These are phyloP conservation scores for Trachelipus rathkii DNA, from an alignment of 1,140 invertebrate species.

Conservation along the genomic window DNA sequence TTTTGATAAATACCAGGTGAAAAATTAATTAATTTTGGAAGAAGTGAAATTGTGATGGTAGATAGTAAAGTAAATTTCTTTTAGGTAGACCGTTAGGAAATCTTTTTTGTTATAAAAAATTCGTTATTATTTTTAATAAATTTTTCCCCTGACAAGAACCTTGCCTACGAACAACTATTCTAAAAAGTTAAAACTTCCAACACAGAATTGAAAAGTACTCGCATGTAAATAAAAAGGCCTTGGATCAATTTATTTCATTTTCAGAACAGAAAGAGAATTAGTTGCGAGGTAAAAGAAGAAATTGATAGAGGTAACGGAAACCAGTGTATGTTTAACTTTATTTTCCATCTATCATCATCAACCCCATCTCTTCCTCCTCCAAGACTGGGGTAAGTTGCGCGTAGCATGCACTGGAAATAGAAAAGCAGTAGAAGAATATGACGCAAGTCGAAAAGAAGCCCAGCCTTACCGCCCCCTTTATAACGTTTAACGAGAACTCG, in stretches of 20 bases:
- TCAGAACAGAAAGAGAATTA: slow-evolving; percentile 92
- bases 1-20: slow-evolving; percentile 82
- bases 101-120: too few species aligned
- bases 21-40: slow-evolving; percentile 48
- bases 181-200: slow-evolving; percentile 97
- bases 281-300: slow-evolving; percentile 93
- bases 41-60: slow-evolving; percentile 67
- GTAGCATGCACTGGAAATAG: too few species aligned
- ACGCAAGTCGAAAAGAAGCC: too few species aligned
- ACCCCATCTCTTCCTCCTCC: too few species aligned
- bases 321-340: not conserved
- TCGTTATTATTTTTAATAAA: too few species aligned
- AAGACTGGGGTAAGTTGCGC: too few species aligned
- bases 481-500: too few species aligned
- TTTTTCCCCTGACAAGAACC: slow-evolving; percentile 24
- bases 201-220: slow-evolving; percentile 97
- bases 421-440: too few species aligned
- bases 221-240: slow-evolving; percentile 98
- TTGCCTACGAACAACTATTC: slow-evolving; percentile 65
- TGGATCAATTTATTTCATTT: slow-evolving; percentile 97
- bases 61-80: too few species aligned
- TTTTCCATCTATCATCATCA: too few species aligned
- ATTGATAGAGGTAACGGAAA: slow-evolving; percentile 73
- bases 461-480: too few species aligned
- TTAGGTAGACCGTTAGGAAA: too few species aligned